These are phyloP conservation scores for Anarsia innoxiella DNA, from an alignment of 2,888 invertebrate genomes.

Conservation along the genomic window DNA sequence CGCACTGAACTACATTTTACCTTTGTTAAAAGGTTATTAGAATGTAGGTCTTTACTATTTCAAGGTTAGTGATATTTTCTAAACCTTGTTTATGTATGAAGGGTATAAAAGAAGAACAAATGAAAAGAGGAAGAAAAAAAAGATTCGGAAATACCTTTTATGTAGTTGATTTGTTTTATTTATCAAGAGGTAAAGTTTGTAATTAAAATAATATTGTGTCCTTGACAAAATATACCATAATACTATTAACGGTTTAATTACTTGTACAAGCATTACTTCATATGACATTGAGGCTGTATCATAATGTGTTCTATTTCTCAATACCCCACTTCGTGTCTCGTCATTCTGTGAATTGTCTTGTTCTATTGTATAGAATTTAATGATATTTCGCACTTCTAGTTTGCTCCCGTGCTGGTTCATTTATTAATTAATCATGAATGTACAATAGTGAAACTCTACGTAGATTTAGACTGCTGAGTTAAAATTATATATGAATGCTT, in stretches of 20 bases:
- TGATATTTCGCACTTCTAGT: constrained; percentile 24
- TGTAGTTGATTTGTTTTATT: no score
- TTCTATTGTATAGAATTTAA: constrained; percentile 26
- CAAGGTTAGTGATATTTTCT: constrained; percentile 45
- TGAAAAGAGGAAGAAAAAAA: no score
- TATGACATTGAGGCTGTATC: constrained; percentile 26
- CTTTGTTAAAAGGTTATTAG: constrained; percentile 64
- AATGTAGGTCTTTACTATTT: no score
- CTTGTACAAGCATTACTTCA: constrained; percentile 21
- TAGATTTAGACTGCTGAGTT: no score
- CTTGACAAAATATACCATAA: constrained; percentile 9
- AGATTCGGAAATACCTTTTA: no score
- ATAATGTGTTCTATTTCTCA: constrained; percentile 27
- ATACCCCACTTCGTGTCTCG: constrained; percentile 25
- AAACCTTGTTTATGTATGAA: no score
- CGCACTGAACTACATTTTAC: constrained; percentile 40
- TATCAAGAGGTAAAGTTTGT: not conserved
- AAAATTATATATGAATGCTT: no score
- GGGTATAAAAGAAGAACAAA: no score
- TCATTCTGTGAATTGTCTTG: constrained; percentile 22
- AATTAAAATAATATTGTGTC: not conserved
- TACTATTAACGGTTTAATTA: constrained; percentile 23
- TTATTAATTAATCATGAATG: no score
- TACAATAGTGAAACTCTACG: no score
- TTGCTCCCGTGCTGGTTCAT: constrained; percentile 23